Percentiles rank a stretch among this genome's conserved stretches.
Evolutionary conservation across 2,797 vertebrate species (phyloP).

Genomic region (Crypturellus tataupa): DNA sequence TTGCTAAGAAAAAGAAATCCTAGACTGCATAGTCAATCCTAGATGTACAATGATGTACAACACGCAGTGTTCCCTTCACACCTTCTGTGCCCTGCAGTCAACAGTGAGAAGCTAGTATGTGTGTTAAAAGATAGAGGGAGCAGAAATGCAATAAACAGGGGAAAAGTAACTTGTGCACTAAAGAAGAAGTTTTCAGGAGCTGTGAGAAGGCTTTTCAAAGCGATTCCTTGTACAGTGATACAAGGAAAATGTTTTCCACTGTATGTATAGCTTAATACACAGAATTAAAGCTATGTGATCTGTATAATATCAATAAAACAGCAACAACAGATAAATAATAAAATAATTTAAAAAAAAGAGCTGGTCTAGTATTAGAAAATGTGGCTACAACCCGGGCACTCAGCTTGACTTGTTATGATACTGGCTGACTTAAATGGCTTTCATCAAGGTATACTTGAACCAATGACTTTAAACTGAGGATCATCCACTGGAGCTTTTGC

Average conservation of each 20-base stretch:
- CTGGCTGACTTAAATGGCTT: neutral
- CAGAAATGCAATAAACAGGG: neutral
- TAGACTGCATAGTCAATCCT: neutral
- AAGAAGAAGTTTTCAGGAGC: neutral
- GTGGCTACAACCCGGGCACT: neutral
- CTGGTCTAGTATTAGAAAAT: neutral
- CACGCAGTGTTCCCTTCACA: neutral
- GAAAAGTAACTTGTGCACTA: neutral
- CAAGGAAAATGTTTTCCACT: neutral
- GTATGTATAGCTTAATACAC: neutral
- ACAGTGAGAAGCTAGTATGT: neutral
- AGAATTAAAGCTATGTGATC: neutral
- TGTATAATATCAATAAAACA: neutral
- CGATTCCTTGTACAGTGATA: neutral
- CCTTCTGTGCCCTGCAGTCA: neutral
- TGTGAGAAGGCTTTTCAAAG: neutral
- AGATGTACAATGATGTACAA: neutral
- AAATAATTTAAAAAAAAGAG: neutral
- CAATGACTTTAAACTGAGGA: neutral
- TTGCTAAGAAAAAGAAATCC: slow-evolving; percentile 34
- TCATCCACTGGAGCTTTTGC: neutral
- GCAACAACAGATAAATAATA: neutral
- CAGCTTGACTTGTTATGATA: neutral
- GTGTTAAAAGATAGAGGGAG: neutral
- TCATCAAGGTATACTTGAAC: neutral